Percentiles rank a stretch among this genome's conserved stretches.
These are phyloP conservation scores for Eulimnadia texana DNA, from an alignment of 1,140 invertebrate genomes.

Conservation along the genomic window DNA sequence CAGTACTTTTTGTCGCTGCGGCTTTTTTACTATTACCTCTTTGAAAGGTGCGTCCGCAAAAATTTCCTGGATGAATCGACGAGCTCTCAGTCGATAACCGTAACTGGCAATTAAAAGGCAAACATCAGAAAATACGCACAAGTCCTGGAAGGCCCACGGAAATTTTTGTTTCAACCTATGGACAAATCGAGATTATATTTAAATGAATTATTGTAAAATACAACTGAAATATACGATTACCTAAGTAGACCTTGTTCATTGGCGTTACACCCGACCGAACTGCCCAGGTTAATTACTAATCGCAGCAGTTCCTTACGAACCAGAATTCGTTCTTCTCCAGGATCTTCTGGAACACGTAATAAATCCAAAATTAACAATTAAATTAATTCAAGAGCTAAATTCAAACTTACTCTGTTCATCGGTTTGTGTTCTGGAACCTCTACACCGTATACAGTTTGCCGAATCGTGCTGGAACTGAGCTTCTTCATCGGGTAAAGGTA, in stretches of 20 bases:
- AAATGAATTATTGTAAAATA: constrained; percentile 1
- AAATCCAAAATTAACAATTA: not conserved
- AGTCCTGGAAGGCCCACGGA: constrained; percentile 65
- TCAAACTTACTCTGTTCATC: not conserved
- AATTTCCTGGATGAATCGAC: constrained; percentile 83
- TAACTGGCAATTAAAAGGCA: constrained; percentile 58
- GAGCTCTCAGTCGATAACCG: constrained; percentile 62
- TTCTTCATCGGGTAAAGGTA: not conserved
- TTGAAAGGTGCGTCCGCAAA: constrained; percentile 76
- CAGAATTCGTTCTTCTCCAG: constrained; percentile 20
- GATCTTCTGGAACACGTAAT: not conserved
- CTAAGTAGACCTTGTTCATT: constrained; percentile 38
- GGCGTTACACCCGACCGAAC: constrained; percentile 34
- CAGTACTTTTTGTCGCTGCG: too few relatives aligned
- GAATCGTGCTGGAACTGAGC: not conserved
- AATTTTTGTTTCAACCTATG: constrained; percentile 69
- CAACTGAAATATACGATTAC: constrained; percentile 25
- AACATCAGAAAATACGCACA: constrained; percentile 87
- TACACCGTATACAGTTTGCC: not conserved
- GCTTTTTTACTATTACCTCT: constrained; percentile 37
- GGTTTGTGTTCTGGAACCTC: not conserved
- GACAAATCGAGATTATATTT: constrained; percentile 10
- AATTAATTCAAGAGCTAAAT: not conserved
- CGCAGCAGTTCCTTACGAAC: constrained; percentile 36
- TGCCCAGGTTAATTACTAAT: constrained; percentile 35